Conservation (phyloP, 2,113 vertebrate species). For the Saccopteryx bilineata region DNA sequence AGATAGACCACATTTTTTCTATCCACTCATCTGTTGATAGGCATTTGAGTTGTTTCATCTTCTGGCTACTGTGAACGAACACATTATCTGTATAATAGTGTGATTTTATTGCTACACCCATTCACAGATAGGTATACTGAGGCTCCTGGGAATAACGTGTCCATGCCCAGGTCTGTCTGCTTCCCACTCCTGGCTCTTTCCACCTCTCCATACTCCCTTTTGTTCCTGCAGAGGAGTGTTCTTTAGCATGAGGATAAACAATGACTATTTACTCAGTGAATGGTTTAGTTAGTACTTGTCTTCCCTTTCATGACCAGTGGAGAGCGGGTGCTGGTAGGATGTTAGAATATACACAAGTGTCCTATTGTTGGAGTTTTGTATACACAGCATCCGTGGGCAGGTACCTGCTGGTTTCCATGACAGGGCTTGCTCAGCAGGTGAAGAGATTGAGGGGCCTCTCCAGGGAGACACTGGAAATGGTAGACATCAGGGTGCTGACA, state of each 20-base stretch:
- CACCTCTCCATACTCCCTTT: neutral
- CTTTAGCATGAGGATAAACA: neutral
- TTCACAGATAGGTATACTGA: neutral
- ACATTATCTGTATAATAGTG: neutral
- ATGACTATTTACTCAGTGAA: neutral
- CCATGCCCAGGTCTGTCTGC: fast-evolving
- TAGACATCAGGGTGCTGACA: fast-evolving
- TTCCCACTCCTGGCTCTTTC: fast-evolving
- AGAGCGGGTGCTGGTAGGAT: neutral
- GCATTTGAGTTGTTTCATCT: neutral
- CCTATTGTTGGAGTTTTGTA: neutral
- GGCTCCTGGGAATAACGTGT: neutral
- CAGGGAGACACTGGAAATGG: neutral
- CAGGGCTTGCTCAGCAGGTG: neutral
- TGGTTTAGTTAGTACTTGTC: neutral
- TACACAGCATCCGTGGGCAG: neutral
- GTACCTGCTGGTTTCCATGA: neutral
- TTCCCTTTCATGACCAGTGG: fast-evolving
- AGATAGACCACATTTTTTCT: neutral
- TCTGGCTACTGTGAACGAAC: neutral
- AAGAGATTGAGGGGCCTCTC: neutral
- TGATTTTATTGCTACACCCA: neutral
- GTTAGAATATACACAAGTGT: neutral
- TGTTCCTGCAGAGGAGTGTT: neutral
- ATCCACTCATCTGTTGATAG: too few relatives aligned